These are phyloP conservation scores for Phrynocephalus vlangalii DNA, from an alignment of 2,797 vertebrate species.

Conservation along the genomic window DNA sequence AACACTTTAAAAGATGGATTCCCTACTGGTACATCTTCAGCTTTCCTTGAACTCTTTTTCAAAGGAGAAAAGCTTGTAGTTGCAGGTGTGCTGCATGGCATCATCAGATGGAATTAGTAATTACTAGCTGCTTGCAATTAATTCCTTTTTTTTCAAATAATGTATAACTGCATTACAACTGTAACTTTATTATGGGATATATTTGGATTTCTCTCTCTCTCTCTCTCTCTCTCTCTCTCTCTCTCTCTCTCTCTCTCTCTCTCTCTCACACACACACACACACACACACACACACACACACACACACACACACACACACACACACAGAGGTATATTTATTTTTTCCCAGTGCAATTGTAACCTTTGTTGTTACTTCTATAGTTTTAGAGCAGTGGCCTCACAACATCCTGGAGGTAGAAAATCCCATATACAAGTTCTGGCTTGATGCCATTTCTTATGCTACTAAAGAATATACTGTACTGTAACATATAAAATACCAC, in stretches of 20 bases:
- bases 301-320: too few relatives aligned
- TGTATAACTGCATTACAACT: neutral
- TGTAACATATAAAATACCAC: too few relatives aligned
- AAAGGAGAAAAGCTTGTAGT: neutral
- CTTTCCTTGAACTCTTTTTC: too few relatives aligned
- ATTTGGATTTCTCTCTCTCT: neutral
- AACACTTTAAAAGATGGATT: neutral
- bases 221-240: too few relatives aligned
- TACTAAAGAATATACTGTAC: too few relatives aligned
- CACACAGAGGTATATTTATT: too few relatives aligned
- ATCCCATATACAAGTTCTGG: too few relatives aligned
- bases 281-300: too few relatives aligned
- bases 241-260: too few relatives aligned
- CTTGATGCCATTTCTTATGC: too few relatives aligned
- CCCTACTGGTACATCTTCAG: neutral
- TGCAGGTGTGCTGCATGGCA: neutral
- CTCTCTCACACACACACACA: too few relatives aligned
- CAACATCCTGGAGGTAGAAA: neutral
- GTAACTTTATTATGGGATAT: neutral
- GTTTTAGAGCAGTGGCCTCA: neutral
- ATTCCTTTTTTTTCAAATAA: neutral
- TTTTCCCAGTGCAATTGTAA: neutral
- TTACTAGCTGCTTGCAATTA: neutral
- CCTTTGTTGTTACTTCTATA: neutral
- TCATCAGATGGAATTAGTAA: too few relatives aligned